phyloP scores from a whole-genome alignment of 2,113 vertebrate genomes.

The Peromyscus leucopus region DNA sequence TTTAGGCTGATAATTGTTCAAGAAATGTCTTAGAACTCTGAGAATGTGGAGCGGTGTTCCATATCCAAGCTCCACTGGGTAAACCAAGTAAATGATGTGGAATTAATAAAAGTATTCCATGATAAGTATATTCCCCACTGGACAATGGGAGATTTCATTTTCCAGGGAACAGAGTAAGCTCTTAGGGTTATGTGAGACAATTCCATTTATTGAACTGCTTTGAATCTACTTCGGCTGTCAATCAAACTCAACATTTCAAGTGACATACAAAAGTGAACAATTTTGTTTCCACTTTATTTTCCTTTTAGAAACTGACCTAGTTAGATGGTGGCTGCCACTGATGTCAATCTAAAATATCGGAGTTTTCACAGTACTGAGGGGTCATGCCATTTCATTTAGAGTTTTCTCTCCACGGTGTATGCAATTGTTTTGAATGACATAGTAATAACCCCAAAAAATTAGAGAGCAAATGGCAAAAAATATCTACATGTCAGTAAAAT shows the following conservation, averaged over 20 bases:
- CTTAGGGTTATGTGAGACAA: slow-evolving; percentile 22
- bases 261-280: slow-evolving; percentile 60
- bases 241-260: slow-evolving; percentile 54
- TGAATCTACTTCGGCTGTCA: slow-evolving; percentile 41
- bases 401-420: neutral
- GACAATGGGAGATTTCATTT: neutral
- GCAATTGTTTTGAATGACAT: slow-evolving; percentile 67
- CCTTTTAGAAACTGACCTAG: slow-evolving; percentile 63
- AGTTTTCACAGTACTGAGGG: slow-evolving; percentile 44
- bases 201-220: slow-evolving; percentile 37
- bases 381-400: slow-evolving; percentile 62
- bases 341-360: slow-evolving; percentile 54
- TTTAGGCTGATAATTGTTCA: neutral
- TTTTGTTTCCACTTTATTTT: slow-evolving; percentile 71
- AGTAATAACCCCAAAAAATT: slow-evolving; percentile 53
- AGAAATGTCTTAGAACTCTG: neutral
- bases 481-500: slow-evolving; percentile 28
- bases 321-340: slow-evolving; percentile 58
- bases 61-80: neutral
- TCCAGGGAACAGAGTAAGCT: neutral
- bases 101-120: neutral
- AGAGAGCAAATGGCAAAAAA: slow-evolving; percentile 56
- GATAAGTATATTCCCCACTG: accelerated
- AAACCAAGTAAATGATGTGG: neutral
- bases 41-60: neutral